Base-by-base conservation (phyloP, 2,113 vertebrate genomes). In the Noctilio leporinus region DNA sequence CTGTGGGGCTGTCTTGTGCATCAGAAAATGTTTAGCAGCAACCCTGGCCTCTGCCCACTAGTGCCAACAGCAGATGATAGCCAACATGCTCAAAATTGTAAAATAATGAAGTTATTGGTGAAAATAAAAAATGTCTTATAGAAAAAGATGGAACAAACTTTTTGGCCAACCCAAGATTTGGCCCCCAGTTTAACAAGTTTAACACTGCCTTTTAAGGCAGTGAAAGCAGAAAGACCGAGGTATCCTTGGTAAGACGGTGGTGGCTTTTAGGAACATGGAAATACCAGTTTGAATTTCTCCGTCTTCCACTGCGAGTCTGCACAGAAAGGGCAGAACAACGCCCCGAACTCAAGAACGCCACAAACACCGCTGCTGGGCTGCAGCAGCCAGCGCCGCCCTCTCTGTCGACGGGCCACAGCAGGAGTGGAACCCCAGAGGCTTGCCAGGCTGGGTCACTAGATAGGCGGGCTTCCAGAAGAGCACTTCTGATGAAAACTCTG, bases 321-420 rank as follows among this genome's bases (percentile, higher is more conserved):
- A 80, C 9, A 47, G 3, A 57, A 0, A 47, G 28, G 16, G n/a
- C 28, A 62, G 45, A 84, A 93, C n/a, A 85, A 69, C 76, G 59
- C 16, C 51, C 38, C 53, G 6, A 73, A n/a, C 69, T 86, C 33
- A 72, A 55, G 40, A 80, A 40, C 65, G 16, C 91, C 55, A 92
- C n/a, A 78, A 75, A 70, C 3, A 43, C 1, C 47, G 43, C 1
- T 77, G 35, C 1, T 35, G 26, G 53, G 38, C 38, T 47, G 51
- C 3, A 49, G 65, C 47, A 45, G 45, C 43, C 12, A 15, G 26
- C 62, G 35, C 64, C 40, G 69, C 65, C 78, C 72, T 67, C 33
- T 22, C 11, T 1, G 4, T 40, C 70, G 26, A 4, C 10, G 14
- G 76, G 16, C 7, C n/a, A 16, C 30, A 11, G 7, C 0, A 2